Evolutionary conservation across 2,797 vertebrate genomes (phyloP), one percentile per base, ranked within the genome.

Genomic region (Chelidonichthys spinosus): DNA sequence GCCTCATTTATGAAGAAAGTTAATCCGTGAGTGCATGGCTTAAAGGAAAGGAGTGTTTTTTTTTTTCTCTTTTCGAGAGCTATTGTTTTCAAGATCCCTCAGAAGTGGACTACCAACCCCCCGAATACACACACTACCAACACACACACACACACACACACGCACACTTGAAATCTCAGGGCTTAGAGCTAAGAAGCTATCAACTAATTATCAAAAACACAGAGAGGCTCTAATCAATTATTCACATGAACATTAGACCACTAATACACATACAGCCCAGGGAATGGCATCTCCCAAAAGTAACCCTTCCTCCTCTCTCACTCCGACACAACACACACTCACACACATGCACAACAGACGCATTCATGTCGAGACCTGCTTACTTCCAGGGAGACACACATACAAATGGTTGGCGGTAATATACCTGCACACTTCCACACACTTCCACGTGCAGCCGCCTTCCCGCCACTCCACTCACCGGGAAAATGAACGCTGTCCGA

Each of bases 161-260:
- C 84, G 90, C 87, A 93, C 90, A 93, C 32, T 80, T 85, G 87
- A 90, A 89, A 95, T 96, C 94, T 88, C 89, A 92, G 90, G 92
- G 93, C 93, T 95, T 95, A 94, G 85, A 93, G 92, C 89, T 92
- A 93, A 93, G 94, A 96, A 95, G 92, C 95, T 94, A 96, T 95
- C 94, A 96, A 94, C 96, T 97, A 96, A 98, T 97, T 97, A 97
- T 94, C 89, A 96, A 95, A 95, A 92, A 95, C 90, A 94, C 92
- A 95, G 93, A 92, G 88, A 94, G 90, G 92, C 92, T 87, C 92
- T 96, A 95, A 97, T 98, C 96, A 97, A 97, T 99, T 97, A 97
- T 96, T 98, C 96, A 97, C 93, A 95, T 95, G 95, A 96, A 95
- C 95, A 96, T 96, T 96, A 97, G 95, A 91, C 93, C 81, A 83